Evolutionary conservation across 2,888 invertebrate species (phyloP).

Genomic region (Pilophorus perplexus): DNA sequence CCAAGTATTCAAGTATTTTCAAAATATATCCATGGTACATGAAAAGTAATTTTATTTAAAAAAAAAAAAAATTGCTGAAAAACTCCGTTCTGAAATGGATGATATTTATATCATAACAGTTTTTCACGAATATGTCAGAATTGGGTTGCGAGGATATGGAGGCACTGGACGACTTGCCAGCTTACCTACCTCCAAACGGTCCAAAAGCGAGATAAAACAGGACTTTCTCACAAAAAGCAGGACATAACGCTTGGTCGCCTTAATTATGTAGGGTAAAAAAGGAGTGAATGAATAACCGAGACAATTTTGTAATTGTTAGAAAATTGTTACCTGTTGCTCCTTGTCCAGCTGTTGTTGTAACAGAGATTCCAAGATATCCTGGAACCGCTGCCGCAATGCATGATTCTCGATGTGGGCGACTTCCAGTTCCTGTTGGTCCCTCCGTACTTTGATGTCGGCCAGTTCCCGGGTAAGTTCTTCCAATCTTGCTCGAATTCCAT

Average conservation of each 20-base stretch:
- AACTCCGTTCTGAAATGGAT: too few relatives aligned
- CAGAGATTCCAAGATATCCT: conserved; percentile 74
- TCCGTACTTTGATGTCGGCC: conserved; percentile 68
- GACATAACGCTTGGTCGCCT: background rate
- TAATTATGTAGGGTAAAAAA: background rate
- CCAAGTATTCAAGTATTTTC: too few relatives aligned
- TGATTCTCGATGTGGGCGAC: conserved; percentile 82
- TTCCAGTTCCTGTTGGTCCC: conserved; percentile 77
- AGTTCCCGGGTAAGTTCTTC: conserved; percentile 71
- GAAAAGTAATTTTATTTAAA: too few relatives aligned
- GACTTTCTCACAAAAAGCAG: too few relatives aligned
- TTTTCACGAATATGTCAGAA: too few relatives aligned
- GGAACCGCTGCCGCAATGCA: conserved; percentile 76
- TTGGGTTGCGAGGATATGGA: too few relatives aligned
- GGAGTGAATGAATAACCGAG: background rate
- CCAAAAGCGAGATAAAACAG: too few relatives aligned
- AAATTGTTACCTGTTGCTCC: conserved; percentile 54
- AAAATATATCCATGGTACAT: too few relatives aligned
- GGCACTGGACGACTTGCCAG: too few relatives aligned
- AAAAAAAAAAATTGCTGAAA: too few relatives aligned
- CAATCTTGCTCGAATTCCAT: conserved; percentile 62
- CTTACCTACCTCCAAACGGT: too few relatives aligned
- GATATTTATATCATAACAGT: too few relatives aligned
- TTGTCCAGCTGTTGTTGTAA: conserved; percentile 72
- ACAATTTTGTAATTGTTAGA: background rate